These are phyloP conservation scores for Urocynchramus pylzowi DNA, from an alignment of 2,113 vertebrate species.

Conservation along the genomic window DNA sequence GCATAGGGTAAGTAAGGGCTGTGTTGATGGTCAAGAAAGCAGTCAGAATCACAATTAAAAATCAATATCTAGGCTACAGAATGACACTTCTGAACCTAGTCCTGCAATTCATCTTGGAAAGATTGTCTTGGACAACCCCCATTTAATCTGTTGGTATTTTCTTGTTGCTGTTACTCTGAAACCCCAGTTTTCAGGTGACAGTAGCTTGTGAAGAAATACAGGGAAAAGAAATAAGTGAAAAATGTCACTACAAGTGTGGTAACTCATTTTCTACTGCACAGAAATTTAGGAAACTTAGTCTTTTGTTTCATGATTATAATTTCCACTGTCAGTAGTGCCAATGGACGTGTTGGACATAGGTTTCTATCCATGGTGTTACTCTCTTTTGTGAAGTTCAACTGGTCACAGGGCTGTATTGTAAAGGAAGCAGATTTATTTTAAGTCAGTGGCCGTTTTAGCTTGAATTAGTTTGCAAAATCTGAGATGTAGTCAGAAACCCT, in stretches of 20 bases:
- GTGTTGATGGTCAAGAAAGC: neutral
- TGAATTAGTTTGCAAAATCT: neutral
- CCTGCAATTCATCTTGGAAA: neutral
- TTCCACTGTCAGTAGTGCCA: neutral
- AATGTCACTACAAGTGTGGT: neutral
- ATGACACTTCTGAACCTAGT: neutral
- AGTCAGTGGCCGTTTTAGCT: neutral
- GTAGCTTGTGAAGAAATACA: neutral
- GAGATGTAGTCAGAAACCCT: neutral
- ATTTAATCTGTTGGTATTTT: neutral
- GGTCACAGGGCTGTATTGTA: neutral
- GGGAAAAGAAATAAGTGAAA: neutral
- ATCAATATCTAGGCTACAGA: neutral
- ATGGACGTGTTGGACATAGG: neutral
- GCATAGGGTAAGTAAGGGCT: fast-evolving
- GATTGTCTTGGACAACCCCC: neutral
- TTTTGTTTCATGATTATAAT: neutral
- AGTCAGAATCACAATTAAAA: neutral
- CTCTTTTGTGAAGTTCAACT: neutral
- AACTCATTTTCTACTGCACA: neutral
- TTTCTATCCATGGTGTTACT: neutral
- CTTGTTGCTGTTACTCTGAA: neutral
- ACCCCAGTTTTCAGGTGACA: neutral
- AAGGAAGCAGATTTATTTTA: neutral
- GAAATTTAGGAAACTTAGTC: neutral